Percentiles rank a stretch among this genome's conserved stretches.
Evolutionary conservation across 2,797 vertebrate genomes (phyloP).

Genomic region (Cyprinodon diabolis): DNA sequence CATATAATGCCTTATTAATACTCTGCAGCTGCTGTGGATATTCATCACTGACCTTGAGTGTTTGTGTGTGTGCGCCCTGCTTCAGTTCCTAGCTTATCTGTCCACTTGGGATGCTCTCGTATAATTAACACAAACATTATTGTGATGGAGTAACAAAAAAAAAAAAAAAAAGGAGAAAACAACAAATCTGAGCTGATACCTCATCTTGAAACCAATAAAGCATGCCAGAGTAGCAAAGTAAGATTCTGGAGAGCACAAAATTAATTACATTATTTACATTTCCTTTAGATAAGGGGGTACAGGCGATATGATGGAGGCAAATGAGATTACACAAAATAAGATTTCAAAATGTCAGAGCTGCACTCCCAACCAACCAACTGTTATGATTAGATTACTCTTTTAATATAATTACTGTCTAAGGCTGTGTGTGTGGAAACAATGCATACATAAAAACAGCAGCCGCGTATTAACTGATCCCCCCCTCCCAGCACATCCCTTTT

Average conservation of each 20-base stretch:
- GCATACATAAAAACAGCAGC: conserved; percentile 79
- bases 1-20: conserved; percentile 74
- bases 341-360: conserved; percentile 78
- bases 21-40: conserved; percentile 75
- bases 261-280: conserved; percentile 80
- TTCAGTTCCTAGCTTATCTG: conserved; percentile 76
- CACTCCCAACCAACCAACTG: conserved; percentile 80
- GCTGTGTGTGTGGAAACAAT: conserved; percentile 80
- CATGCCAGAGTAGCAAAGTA: conserved; percentile 64
- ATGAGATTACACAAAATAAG: conserved; percentile 80
- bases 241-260: conserved; percentile 76
- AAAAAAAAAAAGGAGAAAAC: conserved; percentile 51
- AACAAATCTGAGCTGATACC: conserved; percentile 60
- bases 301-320: conserved; percentile 76
- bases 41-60: conserved; percentile 81
- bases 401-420: conserved; percentile 84
- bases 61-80: conserved; percentile 44
- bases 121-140: conserved; percentile 80
- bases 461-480: conserved; percentile 74
- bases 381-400: conserved; percentile 86
- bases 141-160: conserved; percentile 70
- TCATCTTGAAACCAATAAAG: conserved; percentile 74
- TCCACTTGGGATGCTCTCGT: conserved; percentile 77
- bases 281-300: conserved; percentile 72
- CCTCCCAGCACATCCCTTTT: conserved; percentile 48